Conservation (phyloP, 2,113 vertebrate genomes). For the Megaceryle maxima region DNA sequence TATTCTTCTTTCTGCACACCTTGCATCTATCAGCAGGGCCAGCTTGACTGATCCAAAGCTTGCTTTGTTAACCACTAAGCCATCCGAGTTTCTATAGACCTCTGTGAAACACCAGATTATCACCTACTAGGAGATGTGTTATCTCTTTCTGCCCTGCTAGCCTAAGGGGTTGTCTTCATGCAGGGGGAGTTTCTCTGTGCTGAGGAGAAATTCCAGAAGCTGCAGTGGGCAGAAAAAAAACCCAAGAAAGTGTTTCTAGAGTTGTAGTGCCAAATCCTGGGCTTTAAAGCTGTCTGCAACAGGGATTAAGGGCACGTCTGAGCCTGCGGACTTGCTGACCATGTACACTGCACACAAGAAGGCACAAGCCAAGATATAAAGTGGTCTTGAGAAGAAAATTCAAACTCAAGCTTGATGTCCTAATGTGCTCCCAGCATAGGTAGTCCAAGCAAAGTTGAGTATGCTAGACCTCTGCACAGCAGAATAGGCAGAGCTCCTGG, state of each 20-base stretch:
- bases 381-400: neutral
- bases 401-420: neutral
- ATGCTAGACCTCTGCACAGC: neutral
- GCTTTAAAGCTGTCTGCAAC: neutral
- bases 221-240: neutral
- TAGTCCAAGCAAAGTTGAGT: neutral
- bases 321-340: neutral
- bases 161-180: neutral
- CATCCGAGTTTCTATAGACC: neutral
- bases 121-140: neutral
- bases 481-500: neutral
- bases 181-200: neutral
- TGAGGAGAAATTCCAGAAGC: constrained; percentile 19
- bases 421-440: neutral
- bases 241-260: neutral
- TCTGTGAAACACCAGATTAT: neutral
- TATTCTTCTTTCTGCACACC: neutral
- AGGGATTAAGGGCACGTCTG: neutral
- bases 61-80: neutral
- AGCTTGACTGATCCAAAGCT: neutral
- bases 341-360: neutral
- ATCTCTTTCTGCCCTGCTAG: neutral
- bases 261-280: neutral
- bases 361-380: neutral
- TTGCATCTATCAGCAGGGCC: neutral